These are phyloP conservation scores for Elysia chlorotica DNA, from an alignment of 1,140 invertebrate genomes.

Conservation along the genomic window DNA sequence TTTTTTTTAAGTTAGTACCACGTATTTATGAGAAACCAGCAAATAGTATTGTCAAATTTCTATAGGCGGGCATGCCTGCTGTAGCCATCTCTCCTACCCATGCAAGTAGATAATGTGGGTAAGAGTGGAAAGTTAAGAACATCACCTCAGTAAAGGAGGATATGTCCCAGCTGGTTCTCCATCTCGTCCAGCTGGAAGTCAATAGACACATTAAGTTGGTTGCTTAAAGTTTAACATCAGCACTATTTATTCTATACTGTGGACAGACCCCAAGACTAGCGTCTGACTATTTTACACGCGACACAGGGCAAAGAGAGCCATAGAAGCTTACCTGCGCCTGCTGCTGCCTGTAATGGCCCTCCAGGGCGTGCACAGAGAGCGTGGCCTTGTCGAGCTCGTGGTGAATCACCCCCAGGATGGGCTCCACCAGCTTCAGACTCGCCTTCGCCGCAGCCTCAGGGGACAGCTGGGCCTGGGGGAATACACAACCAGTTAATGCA, in stretches of 20 bases:
- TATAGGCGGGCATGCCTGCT: too few relatives aligned
- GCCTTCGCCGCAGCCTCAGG: conserved; percentile 17
- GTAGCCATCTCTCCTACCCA: too few relatives aligned
- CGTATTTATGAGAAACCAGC: too few relatives aligned
- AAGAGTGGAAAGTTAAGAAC: not conserved
- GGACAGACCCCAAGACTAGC: not conserved
- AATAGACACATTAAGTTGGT: not conserved
- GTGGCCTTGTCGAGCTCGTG: conserved; percentile 26
- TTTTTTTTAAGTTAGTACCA: too few relatives aligned
- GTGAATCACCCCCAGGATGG: conserved; percentile 27
- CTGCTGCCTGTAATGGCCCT: conserved; percentile 22
- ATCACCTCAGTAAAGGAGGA: not conserved
- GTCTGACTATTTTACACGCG: too few relatives aligned
- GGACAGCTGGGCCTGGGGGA: conserved; percentile 6
- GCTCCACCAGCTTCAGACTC: conserved; percentile 13
- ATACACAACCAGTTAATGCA: not conserved
- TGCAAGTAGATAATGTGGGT: not conserved
- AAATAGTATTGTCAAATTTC: too few relatives aligned
- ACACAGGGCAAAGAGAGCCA: too few relatives aligned
- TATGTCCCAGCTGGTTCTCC: conserved; percentile 32
- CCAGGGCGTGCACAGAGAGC: conserved; percentile 23
- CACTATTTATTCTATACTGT: not conserved
- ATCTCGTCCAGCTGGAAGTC: conserved; percentile 26
- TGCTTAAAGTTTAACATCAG: not conserved
- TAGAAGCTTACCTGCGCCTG: conserved; percentile 1